These are phyloP conservation scores for Girardia tigrina DNA, from an alignment of 2,888 invertebrate species.

Conservation along the genomic window DNA sequence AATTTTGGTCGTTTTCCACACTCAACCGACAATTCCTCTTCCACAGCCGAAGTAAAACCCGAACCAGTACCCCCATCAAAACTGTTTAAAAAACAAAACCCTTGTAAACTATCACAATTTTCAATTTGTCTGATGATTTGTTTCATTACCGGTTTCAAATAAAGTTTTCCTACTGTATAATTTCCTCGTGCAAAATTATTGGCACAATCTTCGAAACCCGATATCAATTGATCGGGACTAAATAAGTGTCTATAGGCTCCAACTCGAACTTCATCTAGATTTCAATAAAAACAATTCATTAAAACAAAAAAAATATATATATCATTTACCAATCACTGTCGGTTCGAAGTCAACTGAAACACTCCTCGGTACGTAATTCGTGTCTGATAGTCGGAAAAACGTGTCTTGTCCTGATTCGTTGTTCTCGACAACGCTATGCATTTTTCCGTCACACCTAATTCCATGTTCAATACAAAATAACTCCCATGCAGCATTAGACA, in stretches of 20 bases:
- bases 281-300: too few species aligned
- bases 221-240: constrained; percentile 47
- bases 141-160: constrained; percentile 61
- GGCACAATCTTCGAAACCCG: constrained; percentile 67
- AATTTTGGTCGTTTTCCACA: constrained; percentile 36
- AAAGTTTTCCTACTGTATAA: constrained; percentile 63
- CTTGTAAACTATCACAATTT: constrained; percentile 59
- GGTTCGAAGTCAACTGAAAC: constrained; percentile 31
- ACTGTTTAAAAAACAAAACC: constrained; percentile 33
- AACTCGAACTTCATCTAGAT: constrained; percentile 42
- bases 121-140: constrained; percentile 60
- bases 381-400: neutral
- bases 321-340: constrained; percentile 31
- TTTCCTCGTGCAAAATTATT: constrained; percentile 69
- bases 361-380: constrained; percentile 27
- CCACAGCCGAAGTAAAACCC: constrained; percentile 34
- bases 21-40: constrained; percentile 31
- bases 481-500: neutral
- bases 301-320: neutral
- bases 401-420: neutral
- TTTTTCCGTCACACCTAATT: neutral
- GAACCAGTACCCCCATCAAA: constrained; percentile 32
- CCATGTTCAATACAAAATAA: constrained; percentile 6
- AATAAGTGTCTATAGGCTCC: constrained; percentile 44
- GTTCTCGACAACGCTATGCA: neutral